Base-by-base conservation (phyloP, 2,797 vertebrate species). In the Scleropages formosus region DNA sequence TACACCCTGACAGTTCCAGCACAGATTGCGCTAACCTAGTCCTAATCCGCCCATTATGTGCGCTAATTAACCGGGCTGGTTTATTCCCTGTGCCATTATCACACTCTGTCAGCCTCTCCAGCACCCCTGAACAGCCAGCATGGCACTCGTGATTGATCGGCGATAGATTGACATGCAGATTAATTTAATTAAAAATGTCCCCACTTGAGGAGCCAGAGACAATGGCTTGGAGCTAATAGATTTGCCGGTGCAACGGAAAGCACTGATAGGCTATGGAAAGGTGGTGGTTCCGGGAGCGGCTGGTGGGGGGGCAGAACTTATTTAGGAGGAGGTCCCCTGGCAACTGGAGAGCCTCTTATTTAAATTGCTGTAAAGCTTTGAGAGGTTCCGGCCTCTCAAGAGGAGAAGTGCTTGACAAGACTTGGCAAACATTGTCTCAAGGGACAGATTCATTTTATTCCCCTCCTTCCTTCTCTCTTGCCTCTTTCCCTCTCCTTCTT, bases 1-100 rank as follows among this genome's bases (percentile, higher is more conserved):
- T 84, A 87, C 89, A 88, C 86, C 88, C 88, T 87, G 78, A 92
- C 91, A 92, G 81, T 80, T 87, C 89, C 87, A 89, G 90, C 87
- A 87, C 89, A 90, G 89, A 92, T 91, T 90, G 44, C 90, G 89
- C 82, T 80, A 82, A 88, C 88, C 90, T 89, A 85, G 83, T 85
- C 90, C 92, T 93, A 93, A 93, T 94, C 92, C 91, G 93, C 90
- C 91, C 91, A 93, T 94, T 93, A 94, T 93, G 92, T 92, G 92
- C 91, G 91, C 91, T 93, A 93, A 93, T 93, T 93, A 93, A 93
- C 91, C 92, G 91, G 90, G 87, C 92, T 88, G 85, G 83, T 92
- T 92, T 93, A 93, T 92, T 93, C 91, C 90, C 91, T 91, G 89
- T 90, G 89, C 90, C 90, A 93, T 92, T 93, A 93, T 93, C 93